A percentile compares a stretch with the other conserved stretches of the same genome.
Evolutionary conservation across 2,888 invertebrate species (phyloP).

Genomic region (Eubasilissa splendida): DNA sequence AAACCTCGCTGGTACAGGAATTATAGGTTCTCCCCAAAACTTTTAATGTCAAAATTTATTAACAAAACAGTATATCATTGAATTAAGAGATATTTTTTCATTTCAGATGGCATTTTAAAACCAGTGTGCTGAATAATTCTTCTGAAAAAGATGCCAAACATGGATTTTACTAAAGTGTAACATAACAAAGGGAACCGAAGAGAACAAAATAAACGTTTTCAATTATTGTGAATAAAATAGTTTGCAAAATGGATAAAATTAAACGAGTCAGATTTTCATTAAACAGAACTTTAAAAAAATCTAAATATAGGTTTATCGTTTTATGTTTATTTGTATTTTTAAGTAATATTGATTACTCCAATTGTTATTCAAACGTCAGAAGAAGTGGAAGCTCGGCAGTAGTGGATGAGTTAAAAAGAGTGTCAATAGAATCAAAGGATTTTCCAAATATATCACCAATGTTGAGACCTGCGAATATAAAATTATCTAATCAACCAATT

Average conservation of each 20-base stretch:
- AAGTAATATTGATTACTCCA: constrained; percentile 25
- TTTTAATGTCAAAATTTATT: too few relatives aligned
- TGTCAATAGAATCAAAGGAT: constrained; percentile 6
- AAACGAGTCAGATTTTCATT: constrained; percentile 4
- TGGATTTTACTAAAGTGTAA: background rate
- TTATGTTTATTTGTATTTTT: constrained; percentile 28
- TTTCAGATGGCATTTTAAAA: background rate
- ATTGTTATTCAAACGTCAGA: constrained; percentile 56
- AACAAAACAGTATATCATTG: too few relatives aligned
- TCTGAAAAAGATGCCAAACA: background rate
- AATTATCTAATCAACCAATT: background rate
- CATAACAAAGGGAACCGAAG: background rate
- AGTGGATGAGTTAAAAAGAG: constrained; percentile 34
- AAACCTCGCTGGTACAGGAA: too few relatives aligned
- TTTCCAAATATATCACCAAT: constrained; percentile 52
- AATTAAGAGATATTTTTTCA: background rate
- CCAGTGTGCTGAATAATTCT: background rate
- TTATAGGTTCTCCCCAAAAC: too few relatives aligned
- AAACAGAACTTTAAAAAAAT: constrained; percentile 23
- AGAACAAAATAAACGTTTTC: background rate
- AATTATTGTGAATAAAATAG: background rate
- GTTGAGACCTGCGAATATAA: constrained; percentile 45
- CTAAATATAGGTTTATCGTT: background rate
- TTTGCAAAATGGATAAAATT: constrained; percentile 22
- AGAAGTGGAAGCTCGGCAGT: constrained; percentile 51